Evolutionary conservation across 2,113 vertebrate genomes (phyloP).

Genomic region (Labeo rohita): DNA sequence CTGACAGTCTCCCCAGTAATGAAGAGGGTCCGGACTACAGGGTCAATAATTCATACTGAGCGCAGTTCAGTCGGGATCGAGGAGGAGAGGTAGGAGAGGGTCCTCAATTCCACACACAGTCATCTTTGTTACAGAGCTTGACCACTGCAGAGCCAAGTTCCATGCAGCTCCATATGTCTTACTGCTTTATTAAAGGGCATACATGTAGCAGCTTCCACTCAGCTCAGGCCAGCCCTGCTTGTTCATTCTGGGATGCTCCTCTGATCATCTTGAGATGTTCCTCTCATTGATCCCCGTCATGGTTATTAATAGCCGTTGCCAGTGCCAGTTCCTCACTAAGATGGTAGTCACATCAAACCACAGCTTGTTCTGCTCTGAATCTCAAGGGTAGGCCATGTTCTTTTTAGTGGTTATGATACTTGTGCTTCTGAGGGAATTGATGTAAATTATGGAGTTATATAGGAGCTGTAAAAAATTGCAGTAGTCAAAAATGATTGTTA

Average conservation of each 20-base stretch:
- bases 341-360: constrained; percentile 45
- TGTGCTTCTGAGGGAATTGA: constrained; percentile 11
- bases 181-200: constrained; percentile 75
- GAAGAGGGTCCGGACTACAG: constrained; percentile 72
- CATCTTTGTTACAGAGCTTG: constrained; percentile 53
- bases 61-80: constrained; percentile 69
- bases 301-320: constrained; percentile 55
- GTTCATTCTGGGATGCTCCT: constrained; percentile 65
- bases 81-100: constrained; percentile 48
- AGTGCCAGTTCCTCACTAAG: constrained; percentile 39
- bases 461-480: background rate
- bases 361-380: constrained; percentile 43
- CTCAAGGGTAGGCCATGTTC: constrained; percentile 30
- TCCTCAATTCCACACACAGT: constrained; percentile 48
- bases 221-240: constrained; percentile 59
- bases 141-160: constrained; percentile 63
- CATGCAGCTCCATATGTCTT: constrained; percentile 64
- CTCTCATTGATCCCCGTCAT: constrained; percentile 65
- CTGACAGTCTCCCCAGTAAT: constrained; percentile 77
- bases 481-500: constrained; percentile 26
- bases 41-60: constrained; percentile 81
- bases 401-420: constrained; percentile 17
- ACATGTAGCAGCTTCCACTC: constrained; percentile 63
- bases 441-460: constrained; percentile 36
- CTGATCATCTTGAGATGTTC: constrained; percentile 66